These are phyloP conservation scores for Lasius fuliginosus DNA, from an alignment of 2,888 invertebrate species.

Conservation along the genomic window DNA sequence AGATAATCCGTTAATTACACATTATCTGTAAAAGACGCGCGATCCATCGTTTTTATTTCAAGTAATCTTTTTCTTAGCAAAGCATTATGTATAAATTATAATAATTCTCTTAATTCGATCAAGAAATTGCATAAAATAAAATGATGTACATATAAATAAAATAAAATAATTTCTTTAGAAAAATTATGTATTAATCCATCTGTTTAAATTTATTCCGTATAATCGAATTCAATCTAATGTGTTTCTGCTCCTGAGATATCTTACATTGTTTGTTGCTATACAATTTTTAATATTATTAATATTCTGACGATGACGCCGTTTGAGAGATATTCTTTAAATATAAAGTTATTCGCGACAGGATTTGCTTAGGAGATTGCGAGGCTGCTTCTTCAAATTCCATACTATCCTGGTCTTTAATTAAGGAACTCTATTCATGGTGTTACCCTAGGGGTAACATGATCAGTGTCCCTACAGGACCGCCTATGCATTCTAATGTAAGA, in stretches of 20 bases:
- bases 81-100: background rate
- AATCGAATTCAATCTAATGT: background rate
- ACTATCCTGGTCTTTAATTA: conserved; percentile 81
- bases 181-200: background rate
- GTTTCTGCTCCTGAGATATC: background rate
- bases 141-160: background rate
- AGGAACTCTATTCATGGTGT: conserved; percentile 79
- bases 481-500: conserved; percentile 71
- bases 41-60: background rate
- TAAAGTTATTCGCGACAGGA: conserved; percentile 58
- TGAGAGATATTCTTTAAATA: conserved; percentile 2
- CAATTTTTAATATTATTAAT: background rate
- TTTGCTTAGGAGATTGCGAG: conserved; percentile 52
- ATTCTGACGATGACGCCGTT: background rate
- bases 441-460: conserved; percentile 58
- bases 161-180: background rate
- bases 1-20: background rate
- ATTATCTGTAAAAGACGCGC: background rate
- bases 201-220: background rate
- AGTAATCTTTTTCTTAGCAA: background rate
- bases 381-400: conserved; percentile 73
- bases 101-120: background rate
- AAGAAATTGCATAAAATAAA: background rate
- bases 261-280: background rate
- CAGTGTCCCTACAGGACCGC: conserved; percentile 57